Conservation (phyloP, 2,888 invertebrate genomes). For the Vanessa cardui region DNA sequence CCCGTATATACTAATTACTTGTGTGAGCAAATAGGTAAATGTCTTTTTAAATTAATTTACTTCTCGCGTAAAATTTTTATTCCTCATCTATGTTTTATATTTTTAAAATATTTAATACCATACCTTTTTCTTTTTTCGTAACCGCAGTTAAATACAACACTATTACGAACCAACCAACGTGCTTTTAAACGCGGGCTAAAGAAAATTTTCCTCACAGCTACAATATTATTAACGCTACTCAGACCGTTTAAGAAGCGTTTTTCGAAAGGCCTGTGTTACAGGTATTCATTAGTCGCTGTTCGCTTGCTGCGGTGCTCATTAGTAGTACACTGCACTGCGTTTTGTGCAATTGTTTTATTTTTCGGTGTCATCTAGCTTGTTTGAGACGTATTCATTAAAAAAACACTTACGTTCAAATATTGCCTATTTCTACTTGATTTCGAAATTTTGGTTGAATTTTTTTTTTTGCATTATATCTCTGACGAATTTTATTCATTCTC, state of each 20-base stretch:
- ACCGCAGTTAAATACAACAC: conserved; percentile 19
- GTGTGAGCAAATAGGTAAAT: no score
- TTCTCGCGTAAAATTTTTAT: no score
- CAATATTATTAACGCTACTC: conserved; percentile 55
- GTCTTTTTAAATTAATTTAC: no score
- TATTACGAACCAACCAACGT: conserved; percentile 21
- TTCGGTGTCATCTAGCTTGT: conserved; percentile 20
- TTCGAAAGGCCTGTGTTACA: conserved; percentile 56
- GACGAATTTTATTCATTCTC: no score
- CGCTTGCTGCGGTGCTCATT: conserved; percentile 63
- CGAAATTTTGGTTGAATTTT: no score
- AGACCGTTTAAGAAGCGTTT: conserved; percentile 61
- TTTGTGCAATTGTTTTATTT: conserved; percentile 26
- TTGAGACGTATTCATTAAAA: conserved; percentile 6
- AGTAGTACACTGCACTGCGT: conserved; percentile 45
- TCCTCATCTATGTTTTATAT: no score
- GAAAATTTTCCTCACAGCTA: conserved; percentile 37
- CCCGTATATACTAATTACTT: no score
- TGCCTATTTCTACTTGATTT: background rate
- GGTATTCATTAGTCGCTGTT: conserved; percentile 61
- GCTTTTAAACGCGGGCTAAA: conserved; percentile 32
- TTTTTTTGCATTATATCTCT: no score
- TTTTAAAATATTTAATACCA: background rate
- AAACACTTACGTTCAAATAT: background rate
- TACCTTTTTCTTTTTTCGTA: background rate